Base-by-base conservation (phyloP, 2,113 vertebrate species). In the Aldabrachelys gigantea region DNA sequence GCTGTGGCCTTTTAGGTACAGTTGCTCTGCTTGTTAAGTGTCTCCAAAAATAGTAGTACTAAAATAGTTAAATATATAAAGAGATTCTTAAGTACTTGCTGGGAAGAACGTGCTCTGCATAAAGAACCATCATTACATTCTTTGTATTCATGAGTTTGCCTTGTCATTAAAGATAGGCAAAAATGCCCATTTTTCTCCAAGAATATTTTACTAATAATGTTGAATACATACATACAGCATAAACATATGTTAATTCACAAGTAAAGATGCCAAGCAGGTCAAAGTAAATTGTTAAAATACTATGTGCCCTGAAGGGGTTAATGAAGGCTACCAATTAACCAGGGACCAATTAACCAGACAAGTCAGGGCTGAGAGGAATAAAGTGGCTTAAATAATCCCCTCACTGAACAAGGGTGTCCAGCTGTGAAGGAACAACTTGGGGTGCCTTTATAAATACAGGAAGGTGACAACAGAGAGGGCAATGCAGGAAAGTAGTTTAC, bases 51-150 rank as follows among this genome's bases (percentile, higher is more conserved):
- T 52, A 88, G 31, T 79, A 96, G n/a, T 57, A 92, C 16, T 76
- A 92, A 93, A 97, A 90, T 9, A 91, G 57, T 78, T 91, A 96
- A 96, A 91, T 84, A 85, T 65, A 54, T 7, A 89, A 92, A 85
- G 47, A 80, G 62, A 89, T 92, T 95, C 72, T 85, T 84, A 82
- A 41, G 82, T 78, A 92, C 84, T 87, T 29, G 72, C 90, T 81
- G 80, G 57, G 19, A 95, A 91, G 86, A 53, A 94, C 78, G 47
- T 83, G 78, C 69, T 87, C 82, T 69, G 47, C 59, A 49, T 79
- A 86, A 49, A 62, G 6, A 2, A 1, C 25, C 87, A 65, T 56
- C 75, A 89, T 76, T 94, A 47, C 24, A 94, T 56, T 8, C 5
- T 80, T n/a, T 50, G 24, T 6, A 57, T 80, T 80, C 69, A 80